These are phyloP conservation scores for Spodoptera littoralis DNA, from an alignment of 2,888 invertebrate species.

Conservation along the genomic window DNA sequence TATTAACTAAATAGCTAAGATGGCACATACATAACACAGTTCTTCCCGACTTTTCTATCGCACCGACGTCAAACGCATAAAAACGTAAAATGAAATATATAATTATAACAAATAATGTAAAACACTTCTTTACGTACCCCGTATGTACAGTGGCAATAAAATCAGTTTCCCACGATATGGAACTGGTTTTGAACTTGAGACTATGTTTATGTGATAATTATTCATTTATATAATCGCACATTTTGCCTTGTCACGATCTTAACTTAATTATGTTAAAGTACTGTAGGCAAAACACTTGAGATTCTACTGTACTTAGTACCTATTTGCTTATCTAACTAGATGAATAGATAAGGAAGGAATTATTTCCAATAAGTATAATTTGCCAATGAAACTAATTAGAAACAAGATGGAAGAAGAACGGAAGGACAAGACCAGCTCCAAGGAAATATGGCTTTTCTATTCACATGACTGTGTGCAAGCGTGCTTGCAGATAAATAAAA, in stretches of 20 bases:
- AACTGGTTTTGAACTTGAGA: conserved; percentile 70
- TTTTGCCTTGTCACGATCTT: conserved; percentile 66
- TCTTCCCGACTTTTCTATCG: no score
- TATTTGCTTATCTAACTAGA: not conserved
- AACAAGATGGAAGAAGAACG: no score
- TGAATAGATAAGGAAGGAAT: not conserved
- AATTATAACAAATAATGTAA: conserved; percentile 15
- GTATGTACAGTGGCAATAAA: conserved; percentile 51
- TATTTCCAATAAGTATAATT: no score
- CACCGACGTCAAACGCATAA: conserved; percentile 2
- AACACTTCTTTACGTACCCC: conserved; percentile 18
- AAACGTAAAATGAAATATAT: conserved; percentile 5
- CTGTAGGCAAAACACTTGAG: conserved; percentile 2
- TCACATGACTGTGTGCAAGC: no score
- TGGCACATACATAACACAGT: no score
- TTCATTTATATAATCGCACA: conserved; percentile 57
- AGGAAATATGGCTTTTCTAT: no score
- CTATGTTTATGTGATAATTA: conserved; percentile 62
- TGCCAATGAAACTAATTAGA: no score
- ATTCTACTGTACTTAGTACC: no score
- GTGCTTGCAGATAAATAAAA: no score
- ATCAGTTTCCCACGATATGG: conserved; percentile 63
- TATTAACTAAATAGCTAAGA: no score
- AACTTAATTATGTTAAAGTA: conserved; percentile 38
- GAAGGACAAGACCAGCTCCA: no score